A percentile compares a stretch with the other conserved stretches of the same genome.
phyloP scores from a whole-genome alignment of 2,888 invertebrate genomes.

The Folsomia candida region DNA sequence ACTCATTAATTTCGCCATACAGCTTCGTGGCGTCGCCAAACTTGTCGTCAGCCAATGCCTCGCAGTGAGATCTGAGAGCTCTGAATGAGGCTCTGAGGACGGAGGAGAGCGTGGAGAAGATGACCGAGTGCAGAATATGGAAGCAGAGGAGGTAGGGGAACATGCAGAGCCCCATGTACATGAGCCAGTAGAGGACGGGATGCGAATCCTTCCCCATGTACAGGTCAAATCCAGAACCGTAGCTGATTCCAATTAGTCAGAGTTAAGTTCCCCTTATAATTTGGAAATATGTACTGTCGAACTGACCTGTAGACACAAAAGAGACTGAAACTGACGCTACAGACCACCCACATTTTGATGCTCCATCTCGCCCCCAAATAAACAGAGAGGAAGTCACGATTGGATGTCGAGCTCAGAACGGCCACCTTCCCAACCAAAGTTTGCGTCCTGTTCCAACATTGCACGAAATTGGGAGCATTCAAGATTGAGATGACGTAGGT shows the following conservation, averaged over 20 bases:
- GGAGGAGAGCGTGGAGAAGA: conserved; percentile 23
- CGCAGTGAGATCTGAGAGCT: conserved; percentile 3
- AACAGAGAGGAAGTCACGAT: conserved; percentile 13
- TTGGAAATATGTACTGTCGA: conserved; percentile 4
- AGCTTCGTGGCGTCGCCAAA: conserved; percentile 20
- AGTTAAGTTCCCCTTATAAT: too few relatives aligned
- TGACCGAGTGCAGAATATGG: conserved; percentile 25
- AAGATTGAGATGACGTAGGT: conserved; percentile 17
- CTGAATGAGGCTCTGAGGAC: conserved; percentile 19
- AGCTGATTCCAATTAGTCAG: too few relatives aligned
- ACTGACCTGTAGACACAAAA: neutral
- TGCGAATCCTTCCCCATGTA: conserved; percentile 12
- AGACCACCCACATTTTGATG: conserved; percentile 19
- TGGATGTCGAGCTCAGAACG: conserved; percentile 16
- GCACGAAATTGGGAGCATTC: neutral
- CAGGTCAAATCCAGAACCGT: conserved; percentile 11
- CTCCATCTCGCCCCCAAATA: conserved; percentile 24
- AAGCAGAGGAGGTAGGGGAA: conserved; percentile 20
- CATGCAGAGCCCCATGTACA: conserved; percentile 14
- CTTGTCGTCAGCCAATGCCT: neutral
- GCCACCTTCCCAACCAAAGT: conserved; percentile 13
- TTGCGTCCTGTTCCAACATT: conserved; percentile 21
- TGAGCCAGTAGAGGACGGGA: conserved; percentile 6
- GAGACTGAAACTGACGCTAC: neutral
- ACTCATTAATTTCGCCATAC: conserved; percentile 20